Evolutionary conservation across 1,140 invertebrate species (phyloP).

Genomic region (Papilio helenus): DNA sequence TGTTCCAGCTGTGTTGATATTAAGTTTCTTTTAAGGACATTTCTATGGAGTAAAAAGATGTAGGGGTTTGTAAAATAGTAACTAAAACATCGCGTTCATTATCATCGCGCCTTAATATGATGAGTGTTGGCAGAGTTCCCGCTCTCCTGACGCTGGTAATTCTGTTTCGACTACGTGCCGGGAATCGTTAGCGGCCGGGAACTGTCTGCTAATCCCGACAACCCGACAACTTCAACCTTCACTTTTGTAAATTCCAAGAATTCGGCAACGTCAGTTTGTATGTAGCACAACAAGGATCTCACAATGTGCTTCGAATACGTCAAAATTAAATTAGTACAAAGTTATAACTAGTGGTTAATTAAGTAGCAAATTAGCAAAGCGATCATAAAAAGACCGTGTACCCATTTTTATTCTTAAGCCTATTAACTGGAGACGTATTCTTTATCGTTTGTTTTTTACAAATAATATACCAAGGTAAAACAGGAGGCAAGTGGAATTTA

Average conservation of each 20-base stretch:
- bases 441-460: too few relatives aligned
- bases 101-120: constrained; percentile 73
- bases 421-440: too few relatives aligned
- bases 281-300: neutral
- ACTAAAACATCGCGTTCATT: constrained; percentile 63
- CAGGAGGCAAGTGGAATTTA: neutral
- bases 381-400: too few relatives aligned
- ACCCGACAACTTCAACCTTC: constrained; percentile 49
- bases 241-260: constrained; percentile 20
- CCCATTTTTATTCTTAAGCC: too few relatives aligned
- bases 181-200: constrained; percentile 64
- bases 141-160: constrained; percentile 63
- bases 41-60: neutral
- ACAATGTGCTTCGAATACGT: neutral
- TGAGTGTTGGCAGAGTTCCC: constrained; percentile 73
- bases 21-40: neutral
- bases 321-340: too few relatives aligned
- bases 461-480: neutral
- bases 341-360: too few relatives aligned
- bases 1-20: neutral
- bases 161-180: constrained; percentile 71
- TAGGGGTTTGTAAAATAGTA: neutral
- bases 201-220: constrained; percentile 57
- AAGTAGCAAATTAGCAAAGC: too few relatives aligned
- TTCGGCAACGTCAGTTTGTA: neutral